Conservation (phyloP, 1,140 invertebrate species). For the Drosophila bocki region DNA sequence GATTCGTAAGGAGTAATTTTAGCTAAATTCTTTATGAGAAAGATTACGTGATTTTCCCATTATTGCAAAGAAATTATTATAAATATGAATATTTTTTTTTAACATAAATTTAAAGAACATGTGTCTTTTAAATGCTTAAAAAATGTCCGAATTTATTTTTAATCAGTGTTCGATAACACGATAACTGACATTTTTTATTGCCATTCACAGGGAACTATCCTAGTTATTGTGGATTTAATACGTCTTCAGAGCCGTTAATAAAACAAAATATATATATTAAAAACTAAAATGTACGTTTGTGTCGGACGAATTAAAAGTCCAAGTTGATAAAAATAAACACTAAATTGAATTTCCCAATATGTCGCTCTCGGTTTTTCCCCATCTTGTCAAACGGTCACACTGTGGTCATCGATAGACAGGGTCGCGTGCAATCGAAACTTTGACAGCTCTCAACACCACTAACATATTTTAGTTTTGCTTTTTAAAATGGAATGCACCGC, state of each 20-base stretch:
- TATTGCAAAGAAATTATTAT: too few relatives aligned
- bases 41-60: too few relatives aligned
- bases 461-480: conserved; percentile 46
- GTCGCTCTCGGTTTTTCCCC: neutral
- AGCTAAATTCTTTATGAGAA: too few relatives aligned
- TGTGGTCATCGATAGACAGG: conserved; percentile 14
- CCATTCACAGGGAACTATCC: neutral
- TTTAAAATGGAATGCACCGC: conserved; percentile 43
- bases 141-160: neutral
- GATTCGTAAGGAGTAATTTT: too few relatives aligned
- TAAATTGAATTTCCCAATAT: neutral
- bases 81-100: too few relatives aligned
- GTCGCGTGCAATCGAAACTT: conserved; percentile 36
- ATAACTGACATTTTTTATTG: neutral
- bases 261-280: too few relatives aligned
- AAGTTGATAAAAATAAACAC: too few relatives aligned
- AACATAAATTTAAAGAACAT: too few relatives aligned
- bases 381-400: neutral
- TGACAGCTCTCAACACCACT: conserved; percentile 37
- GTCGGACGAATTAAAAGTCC: too few relatives aligned
- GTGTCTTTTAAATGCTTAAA: too few relatives aligned
- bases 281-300: neutral
- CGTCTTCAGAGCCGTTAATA: too few relatives aligned
- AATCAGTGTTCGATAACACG: neutral
- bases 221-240: too few relatives aligned